These are phyloP conservation scores for Diorhabda sublineata DNA, from an alignment of 1,140 invertebrate species.

Conservation along the genomic window DNA sequence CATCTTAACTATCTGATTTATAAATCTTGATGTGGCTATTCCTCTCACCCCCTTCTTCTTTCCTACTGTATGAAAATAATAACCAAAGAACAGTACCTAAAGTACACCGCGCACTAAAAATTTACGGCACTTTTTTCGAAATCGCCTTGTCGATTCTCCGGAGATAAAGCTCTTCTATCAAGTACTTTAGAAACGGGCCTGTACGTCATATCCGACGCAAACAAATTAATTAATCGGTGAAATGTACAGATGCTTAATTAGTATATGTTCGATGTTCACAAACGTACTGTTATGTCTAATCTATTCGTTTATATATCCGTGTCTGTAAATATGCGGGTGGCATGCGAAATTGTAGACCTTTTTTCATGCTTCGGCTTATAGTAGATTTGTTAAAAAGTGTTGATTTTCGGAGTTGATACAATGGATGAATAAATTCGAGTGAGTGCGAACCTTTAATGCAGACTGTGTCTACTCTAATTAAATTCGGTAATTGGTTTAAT, in stretches of 20 bases:
- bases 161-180: too few species aligned
- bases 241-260: conserved; percentile 2
- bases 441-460: neutral
- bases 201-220: neutral
- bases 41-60: too few species aligned
- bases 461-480: neutral
- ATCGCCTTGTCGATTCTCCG: too few species aligned
- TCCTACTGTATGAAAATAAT: too few species aligned
- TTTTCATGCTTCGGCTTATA: neutral
- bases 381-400: neutral
- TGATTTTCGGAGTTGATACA: neutral
- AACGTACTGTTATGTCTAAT: neutral
- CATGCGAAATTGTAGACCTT: neutral
- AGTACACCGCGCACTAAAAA: too few species aligned
- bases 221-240: conserved; percentile 2
- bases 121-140: too few species aligned
- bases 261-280: neutral
- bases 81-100: too few species aligned
- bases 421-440: neutral
- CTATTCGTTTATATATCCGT: neutral
- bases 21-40: too few species aligned
- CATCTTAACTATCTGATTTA: too few species aligned
- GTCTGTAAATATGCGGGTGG: neutral
- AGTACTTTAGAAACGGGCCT: neutral
- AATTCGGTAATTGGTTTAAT: neutral